Conservation (phyloP, 1,140 invertebrate genomes). For the Drosophila nigromelanica region DNA sequence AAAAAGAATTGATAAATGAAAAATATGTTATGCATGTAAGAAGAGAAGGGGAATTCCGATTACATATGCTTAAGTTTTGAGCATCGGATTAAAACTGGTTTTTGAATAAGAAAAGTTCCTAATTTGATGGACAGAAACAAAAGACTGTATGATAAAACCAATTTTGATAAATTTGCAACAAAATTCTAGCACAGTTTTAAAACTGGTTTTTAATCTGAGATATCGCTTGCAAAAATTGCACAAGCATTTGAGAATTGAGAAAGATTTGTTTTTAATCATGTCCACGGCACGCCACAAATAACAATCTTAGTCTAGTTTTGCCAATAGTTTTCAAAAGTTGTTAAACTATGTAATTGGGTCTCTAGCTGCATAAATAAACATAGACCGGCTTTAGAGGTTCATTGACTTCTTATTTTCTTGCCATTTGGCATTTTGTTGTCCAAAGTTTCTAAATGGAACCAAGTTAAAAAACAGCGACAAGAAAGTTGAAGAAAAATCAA, state of each 20-base stretch:
- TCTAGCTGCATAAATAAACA: slow-evolving; percentile 33
- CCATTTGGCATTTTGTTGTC: slow-evolving; percentile 13
- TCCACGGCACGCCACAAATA: slow-evolving; percentile 35
- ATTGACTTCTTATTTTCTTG: slow-evolving; percentile 26
- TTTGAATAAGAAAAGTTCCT: slow-evolving; percentile 6
- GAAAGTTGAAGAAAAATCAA: background rate
- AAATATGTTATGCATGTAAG: background rate
- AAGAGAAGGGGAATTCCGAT: background rate
- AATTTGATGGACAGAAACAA: background rate
- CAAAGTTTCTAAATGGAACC: background rate
- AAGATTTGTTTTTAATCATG: slow-evolving; percentile 51
- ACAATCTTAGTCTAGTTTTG: slow-evolving; percentile 34
- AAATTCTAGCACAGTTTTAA: slow-evolving; percentile 37
- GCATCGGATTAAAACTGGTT: slow-evolving; percentile 21
- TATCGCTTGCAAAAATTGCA: slow-evolving; percentile 51
- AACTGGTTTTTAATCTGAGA: slow-evolving; percentile 61
- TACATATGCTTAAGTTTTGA: slow-evolving; percentile 1
- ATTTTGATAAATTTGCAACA: slow-evolving; percentile 19
- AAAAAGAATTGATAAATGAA: slow-evolving; percentile 18
- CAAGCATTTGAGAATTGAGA: slow-evolving; percentile 49
- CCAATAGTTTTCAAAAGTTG: slow-evolving; percentile 41
- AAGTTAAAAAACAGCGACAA: background rate
- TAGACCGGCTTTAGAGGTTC: slow-evolving; percentile 17
- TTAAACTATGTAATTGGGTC: slow-evolving; percentile 65
- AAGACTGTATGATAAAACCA: slow-evolving; percentile 7